Evolutionary conservation across 2,113 vertebrate genomes (phyloP).

Genomic region (Colaptes auratus): DNA sequence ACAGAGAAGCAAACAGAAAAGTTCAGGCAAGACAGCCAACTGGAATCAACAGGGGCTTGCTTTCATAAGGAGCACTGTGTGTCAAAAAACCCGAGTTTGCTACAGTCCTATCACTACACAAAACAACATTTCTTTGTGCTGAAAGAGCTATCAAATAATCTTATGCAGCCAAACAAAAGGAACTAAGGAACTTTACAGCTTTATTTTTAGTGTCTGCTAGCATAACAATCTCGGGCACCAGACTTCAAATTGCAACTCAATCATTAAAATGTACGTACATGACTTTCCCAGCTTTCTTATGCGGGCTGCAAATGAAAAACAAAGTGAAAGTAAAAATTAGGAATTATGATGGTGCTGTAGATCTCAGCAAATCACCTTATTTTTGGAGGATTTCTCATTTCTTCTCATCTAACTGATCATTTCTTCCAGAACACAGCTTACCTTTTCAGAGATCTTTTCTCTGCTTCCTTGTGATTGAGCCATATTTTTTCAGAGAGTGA

Average conservation of each 20-base stretch:
- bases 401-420: not conserved
- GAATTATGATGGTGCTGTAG: not conserved
- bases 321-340: constrained; percentile 19
- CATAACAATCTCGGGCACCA: not conserved
- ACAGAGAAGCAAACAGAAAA: not conserved
- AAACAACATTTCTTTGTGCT: not conserved
- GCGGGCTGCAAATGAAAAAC: constrained; percentile 69
- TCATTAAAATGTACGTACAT: constrained; percentile 62
- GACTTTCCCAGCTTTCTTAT: constrained; percentile 77
- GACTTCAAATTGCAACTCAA: not conserved
- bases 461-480: constrained; percentile 76
- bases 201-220: not conserved
- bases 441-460: constrained; percentile 84
- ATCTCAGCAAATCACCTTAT: not conserved
- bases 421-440: constrained; percentile 59
- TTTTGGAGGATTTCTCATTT: not conserved
- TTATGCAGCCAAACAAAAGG: not conserved
- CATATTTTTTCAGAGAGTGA: constrained; percentile 83
- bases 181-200: not conserved
- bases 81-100: not conserved
- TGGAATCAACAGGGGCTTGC: not conserved
- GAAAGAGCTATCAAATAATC: not conserved
- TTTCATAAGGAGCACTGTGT: not conserved
- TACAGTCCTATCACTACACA: not conserved
- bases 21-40: not conserved